Base-by-base conservation (phyloP, 2,888 invertebrate genomes). In the Ceriagrion tenellum region DNA sequence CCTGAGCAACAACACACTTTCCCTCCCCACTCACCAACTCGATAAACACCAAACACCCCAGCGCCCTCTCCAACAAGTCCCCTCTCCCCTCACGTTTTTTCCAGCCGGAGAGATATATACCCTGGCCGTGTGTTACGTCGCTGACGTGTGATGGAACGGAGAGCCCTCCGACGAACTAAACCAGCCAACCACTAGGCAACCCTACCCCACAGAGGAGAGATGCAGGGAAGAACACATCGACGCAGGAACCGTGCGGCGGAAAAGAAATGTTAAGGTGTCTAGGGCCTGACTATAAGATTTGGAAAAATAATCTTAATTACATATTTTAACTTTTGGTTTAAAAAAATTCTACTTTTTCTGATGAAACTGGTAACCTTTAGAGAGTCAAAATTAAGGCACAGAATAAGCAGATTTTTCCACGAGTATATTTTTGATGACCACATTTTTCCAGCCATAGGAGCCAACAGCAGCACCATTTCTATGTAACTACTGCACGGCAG, bases 61-160 rank as follows among this genome's bases (percentile, higher is more conserved):
- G 18, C 18, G 13, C 88, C 40, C 26, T 10, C 23, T 6, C 40
- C 88, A 35, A 47, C 47, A 47, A 47, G 47, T 47, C 47, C 88
- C 40, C 47, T 0, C 18, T 18, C 26, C 23, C n/a, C 26, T n/a
- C 26, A 23, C 26, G n/a, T 26, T 69, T 69, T 69, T 69, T 69
- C 69, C 69, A 47, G n/a, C n/a, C n/a, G 26, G 69, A 69, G 23
- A 69, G 23, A n/a, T 47, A 47, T 47, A 47, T 47, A 47, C 69
- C 69, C 26, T 26, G 12, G 69, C 69, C 69, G 69, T 69, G 69
- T 90, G 35, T 91, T 59, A 47, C 35, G 88, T 40, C 35, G 91
- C 40, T 63, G 91, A 91, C 59, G 40, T 35, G 56, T 90, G 56
- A 90, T 90, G 59, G 56, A 90, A 59, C 56, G 13, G n/a, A 56